Percentiles rank a stretch among this genome's conserved stretches.
Conservation (phyloP, 2,113 vertebrate species). For the Coregonus clupeaformis region DNA sequence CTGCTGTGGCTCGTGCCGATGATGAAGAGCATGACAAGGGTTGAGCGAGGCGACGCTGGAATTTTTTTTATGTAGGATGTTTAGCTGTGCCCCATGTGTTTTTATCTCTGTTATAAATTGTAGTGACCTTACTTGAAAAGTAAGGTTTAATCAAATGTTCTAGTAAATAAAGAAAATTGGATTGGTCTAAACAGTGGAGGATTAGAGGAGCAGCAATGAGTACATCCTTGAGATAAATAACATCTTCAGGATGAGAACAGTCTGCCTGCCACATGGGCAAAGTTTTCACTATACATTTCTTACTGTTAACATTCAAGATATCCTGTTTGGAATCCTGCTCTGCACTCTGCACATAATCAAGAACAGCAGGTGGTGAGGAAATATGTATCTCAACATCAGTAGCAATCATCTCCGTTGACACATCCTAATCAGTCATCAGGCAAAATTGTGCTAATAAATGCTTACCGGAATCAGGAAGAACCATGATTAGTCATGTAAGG, state of each 20-base stretch:
- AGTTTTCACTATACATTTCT: conserved; percentile 42
- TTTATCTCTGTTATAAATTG: not conserved
- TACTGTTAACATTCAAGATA: conserved; percentile 29
- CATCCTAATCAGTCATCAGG: conserved; percentile 78
- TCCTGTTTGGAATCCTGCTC: conserved; percentile 38
- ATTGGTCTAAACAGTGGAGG: not conserved
- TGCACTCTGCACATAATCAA: conserved; percentile 57
- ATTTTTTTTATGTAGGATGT: no score
- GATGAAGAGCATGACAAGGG: not conserved
- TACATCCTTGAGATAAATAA: not conserved
- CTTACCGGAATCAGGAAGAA: conserved; percentile 47
- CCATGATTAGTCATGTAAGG: conserved; percentile 64
- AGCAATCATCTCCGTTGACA: conserved; percentile 76
- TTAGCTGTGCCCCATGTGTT: not conserved
- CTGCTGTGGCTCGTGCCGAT: conserved; percentile 17
- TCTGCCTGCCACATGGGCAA: conserved; percentile 5
- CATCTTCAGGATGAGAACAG: not conserved
- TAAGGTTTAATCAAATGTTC: not conserved
- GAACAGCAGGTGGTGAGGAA: conserved; percentile 76
- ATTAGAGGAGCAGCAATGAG: not conserved
- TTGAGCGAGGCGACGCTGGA: not conserved
- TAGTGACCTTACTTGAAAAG: not conserved
- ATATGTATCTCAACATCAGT: conserved; percentile 62
- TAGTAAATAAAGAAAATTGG: not conserved
- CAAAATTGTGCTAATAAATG: conserved; percentile 77